These are phyloP conservation scores for Lethrus apterus DNA, from an alignment of 1,140 invertebrate genomes.

Conservation along the genomic window DNA sequence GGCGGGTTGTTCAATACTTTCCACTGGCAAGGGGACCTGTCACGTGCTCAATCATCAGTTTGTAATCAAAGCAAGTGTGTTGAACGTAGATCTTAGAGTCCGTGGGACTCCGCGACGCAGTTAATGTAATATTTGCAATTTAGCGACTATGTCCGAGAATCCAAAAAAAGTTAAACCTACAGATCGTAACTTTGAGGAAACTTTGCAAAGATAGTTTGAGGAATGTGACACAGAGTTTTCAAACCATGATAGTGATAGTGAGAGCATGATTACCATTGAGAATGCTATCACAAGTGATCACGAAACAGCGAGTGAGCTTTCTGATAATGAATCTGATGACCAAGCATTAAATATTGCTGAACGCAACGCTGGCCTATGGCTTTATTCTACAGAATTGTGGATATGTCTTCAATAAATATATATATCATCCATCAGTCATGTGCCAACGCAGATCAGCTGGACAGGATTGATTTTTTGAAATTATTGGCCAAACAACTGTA, in stretches of 20 bases:
- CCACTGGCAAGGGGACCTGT: constrained; percentile 5
- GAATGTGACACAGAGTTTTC: too few relatives aligned
- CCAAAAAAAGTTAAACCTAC: constrained; percentile 10
- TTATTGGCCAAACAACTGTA: constrained; percentile 13
- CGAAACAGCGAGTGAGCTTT: constrained; percentile 11
- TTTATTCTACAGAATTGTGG: constrained; percentile 18
- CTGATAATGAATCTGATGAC: constrained; percentile 13
- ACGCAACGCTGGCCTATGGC: constrained; percentile 18
- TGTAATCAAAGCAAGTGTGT: constrained; percentile 7
- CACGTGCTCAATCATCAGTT: constrained; percentile 14
- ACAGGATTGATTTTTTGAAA: constrained; percentile 9
- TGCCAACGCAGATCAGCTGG: constrained; percentile 10
- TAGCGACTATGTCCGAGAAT: constrained; percentile 14
- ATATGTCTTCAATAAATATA: constrained; percentile 15
- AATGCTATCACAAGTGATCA: constrained; percentile 13
- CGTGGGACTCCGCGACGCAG: constrained; percentile 12
- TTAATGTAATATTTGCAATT: constrained; percentile 16
- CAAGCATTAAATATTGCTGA: constrained; percentile 15
- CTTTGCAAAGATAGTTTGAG: too few relatives aligned
- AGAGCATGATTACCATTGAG: constrained; percentile 9
- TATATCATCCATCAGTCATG: constrained; percentile 15
- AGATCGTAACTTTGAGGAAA: constrained; percentile 12
- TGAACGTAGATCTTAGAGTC: constrained; percentile 13
- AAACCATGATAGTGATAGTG: constrained; percentile 10
- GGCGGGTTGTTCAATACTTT: constrained; percentile 10